Evolutionary conservation across 2,888 invertebrate genomes (phyloP).

Genomic region (Aphodius sticticus): DNA sequence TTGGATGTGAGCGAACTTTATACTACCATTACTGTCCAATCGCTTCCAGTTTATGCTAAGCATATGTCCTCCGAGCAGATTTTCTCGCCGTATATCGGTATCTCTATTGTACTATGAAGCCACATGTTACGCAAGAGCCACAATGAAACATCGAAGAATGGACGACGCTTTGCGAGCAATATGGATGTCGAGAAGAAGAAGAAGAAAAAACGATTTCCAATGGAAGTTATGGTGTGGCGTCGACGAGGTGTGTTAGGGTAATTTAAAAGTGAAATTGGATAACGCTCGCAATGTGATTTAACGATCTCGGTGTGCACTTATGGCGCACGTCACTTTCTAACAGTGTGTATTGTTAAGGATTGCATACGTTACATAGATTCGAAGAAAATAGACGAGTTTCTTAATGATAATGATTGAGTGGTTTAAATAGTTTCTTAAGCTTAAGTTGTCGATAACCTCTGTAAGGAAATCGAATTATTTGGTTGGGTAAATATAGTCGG

Average conservation of each 20-base stretch:
- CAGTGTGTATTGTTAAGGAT: neutral
- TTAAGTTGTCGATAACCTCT: no score
- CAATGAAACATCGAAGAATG: neutral
- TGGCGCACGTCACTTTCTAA: neutral
- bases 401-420: no score
- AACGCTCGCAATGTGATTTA: neutral
- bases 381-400: neutral
- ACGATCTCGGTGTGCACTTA: neutral
- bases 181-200: neutral
- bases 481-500: no score
- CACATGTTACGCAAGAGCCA: neutral
- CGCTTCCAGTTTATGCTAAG: neutral
- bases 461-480: no score
- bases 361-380: constrained; percentile 4
- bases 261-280: neutral
- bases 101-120: neutral
- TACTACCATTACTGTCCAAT: neutral
- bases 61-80: neutral
- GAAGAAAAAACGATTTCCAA: neutral
- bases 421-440: no score
- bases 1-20: neutral
- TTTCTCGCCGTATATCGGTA: neutral
- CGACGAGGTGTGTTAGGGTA: neutral
- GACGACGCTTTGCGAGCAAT: neutral
- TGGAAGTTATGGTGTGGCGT: neutral